These are phyloP conservation scores for Plemyria rubiginata DNA, from an alignment of 2,888 invertebrate species.

Conservation along the genomic window DNA sequence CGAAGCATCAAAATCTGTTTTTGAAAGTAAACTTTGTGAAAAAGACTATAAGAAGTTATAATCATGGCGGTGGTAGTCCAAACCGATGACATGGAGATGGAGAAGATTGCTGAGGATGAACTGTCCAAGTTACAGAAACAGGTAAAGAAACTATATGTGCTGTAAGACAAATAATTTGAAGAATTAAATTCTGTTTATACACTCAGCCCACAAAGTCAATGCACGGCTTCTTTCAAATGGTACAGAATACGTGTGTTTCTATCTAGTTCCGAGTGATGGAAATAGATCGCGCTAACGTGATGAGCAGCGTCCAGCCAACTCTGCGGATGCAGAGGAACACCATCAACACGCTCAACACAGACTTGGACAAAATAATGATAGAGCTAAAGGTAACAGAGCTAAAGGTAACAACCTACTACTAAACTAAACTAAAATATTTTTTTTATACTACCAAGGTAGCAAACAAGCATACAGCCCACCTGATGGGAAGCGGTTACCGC, in stretches of 20 bases:
- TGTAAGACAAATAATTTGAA: no score
- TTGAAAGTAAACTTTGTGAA: neutral
- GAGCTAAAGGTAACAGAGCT: conserved; percentile 86
- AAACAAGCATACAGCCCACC: no score
- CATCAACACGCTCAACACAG: conserved; percentile 85
- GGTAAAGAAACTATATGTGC: conserved; percentile 57
- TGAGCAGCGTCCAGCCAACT: conserved; percentile 88
- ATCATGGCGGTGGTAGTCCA: conserved; percentile 66
- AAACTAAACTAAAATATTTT: no score
- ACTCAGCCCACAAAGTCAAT: neutral
- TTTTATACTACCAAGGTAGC: no score
- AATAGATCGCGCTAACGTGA: conserved; percentile 89
- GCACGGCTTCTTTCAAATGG: neutral
- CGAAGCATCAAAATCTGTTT: neutral
- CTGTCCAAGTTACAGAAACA: conserved; percentile 91
- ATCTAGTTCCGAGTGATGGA: conserved; percentile 92
- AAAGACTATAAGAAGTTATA: neutral
- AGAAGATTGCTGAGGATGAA: conserved; percentile 91
- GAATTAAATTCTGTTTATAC: no score
- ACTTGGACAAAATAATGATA: conserved; percentile 86
- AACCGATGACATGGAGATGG: conserved; percentile 88
- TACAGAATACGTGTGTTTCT: conserved; percentile 35
- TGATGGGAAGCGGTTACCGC: no score
- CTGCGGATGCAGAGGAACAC: conserved; percentile 87
- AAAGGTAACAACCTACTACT: no score